phyloP scores from a whole-genome alignment of 2,888 invertebrate species.

The Ectemnius continuus region DNA sequence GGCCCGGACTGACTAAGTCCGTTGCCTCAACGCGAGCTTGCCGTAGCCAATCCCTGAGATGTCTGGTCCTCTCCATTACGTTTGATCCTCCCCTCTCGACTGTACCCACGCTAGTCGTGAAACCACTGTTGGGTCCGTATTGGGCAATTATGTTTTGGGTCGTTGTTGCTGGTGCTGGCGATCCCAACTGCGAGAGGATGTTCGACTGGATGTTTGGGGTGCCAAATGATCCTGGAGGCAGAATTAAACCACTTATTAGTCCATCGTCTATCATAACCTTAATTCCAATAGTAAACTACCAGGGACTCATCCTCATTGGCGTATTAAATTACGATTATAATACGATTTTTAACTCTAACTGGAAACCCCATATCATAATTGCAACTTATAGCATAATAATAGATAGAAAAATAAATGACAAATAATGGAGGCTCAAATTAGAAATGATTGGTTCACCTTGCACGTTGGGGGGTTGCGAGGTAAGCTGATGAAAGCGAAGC shows the following conservation, averaged over 20 bases:
- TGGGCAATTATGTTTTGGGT: slow-evolving; percentile 77
- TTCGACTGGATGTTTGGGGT: slow-evolving; percentile 76
- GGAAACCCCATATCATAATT: too few species aligned
- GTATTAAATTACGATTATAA: too few species aligned
- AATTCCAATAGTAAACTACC: not conserved
- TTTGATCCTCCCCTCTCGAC: slow-evolving; percentile 81
- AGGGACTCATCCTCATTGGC: too few species aligned
- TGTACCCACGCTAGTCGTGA: slow-evolving; percentile 75
- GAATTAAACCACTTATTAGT: not conserved
- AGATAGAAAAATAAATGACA: too few species aligned
- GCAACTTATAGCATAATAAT: too few species aligned
- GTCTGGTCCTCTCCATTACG: slow-evolving; percentile 83
- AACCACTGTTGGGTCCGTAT: slow-evolving; percentile 75
- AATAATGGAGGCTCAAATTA: not conserved
- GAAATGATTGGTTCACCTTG: slow-evolving; percentile 61
- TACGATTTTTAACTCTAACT: too few species aligned
- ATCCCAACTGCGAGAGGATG: slow-evolving; percentile 73
- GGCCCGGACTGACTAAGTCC: slow-evolving; percentile 73
- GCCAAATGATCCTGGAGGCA: slow-evolving; percentile 66
- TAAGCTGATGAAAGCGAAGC: slow-evolving; percentile 76
- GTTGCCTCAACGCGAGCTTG: slow-evolving; percentile 78
- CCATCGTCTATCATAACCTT: not conserved
- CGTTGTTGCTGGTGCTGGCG: slow-evolving; percentile 69
- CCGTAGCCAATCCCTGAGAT: slow-evolving; percentile 84
- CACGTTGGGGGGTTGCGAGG: slow-evolving; percentile 66